phyloP scores from a whole-genome alignment of 2,797 vertebrate genomes.

The Serranus cabrilla region DNA sequence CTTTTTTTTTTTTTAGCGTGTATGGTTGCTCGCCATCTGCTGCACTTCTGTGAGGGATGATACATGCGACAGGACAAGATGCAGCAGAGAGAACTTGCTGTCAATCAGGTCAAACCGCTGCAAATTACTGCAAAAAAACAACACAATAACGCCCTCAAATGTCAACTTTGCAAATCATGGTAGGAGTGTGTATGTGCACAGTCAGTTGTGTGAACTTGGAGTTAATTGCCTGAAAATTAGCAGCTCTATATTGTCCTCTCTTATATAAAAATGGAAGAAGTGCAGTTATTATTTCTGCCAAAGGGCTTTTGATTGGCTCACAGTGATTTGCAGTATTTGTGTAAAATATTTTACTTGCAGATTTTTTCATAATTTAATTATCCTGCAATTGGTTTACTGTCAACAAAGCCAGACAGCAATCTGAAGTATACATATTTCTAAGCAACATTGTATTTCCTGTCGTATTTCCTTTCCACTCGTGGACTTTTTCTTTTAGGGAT shows the following conservation, averaged over 20 bases:
- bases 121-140: not conserved
- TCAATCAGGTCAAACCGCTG: not conserved
- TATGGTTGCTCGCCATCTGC: constrained; percentile 6
- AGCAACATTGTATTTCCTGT: too few relatives aligned
- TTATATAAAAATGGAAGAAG: too few relatives aligned
- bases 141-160: not conserved
- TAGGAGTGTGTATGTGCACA: not conserved
- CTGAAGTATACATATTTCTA: not conserved
- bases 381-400: too few relatives aligned
- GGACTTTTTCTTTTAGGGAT: not conserved
- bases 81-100: not conserved
- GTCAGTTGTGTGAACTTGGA: not conserved
- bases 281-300: not conserved
- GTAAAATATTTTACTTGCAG: not conserved
- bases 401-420: not conserved
- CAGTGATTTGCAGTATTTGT: not conserved
- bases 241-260: not conserved
- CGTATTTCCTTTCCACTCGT: too few relatives aligned
- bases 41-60: not conserved
- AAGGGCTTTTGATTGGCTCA: not conserved
- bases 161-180: not conserved
- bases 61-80: not conserved
- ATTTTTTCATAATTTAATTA: not conserved
- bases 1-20: not conserved
- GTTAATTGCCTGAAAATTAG: not conserved